phyloP scores from a whole-genome alignment of 2,888 invertebrate species.

The Geotrupes spiniger region DNA sequence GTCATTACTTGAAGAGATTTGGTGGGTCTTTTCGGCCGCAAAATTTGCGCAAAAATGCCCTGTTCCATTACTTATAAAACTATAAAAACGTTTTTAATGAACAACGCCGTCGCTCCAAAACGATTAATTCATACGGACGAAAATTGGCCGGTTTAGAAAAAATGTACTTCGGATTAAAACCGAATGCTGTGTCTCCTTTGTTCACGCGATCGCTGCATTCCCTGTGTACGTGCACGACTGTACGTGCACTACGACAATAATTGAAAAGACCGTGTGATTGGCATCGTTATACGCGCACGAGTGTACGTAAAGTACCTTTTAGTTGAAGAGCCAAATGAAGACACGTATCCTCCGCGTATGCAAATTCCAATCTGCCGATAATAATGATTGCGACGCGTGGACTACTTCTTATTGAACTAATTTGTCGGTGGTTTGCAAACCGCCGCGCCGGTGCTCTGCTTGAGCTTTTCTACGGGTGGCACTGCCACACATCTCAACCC shows the following conservation, averaged over 20 bases:
- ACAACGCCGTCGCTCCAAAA: no score
- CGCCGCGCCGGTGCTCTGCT: constrained; percentile 25
- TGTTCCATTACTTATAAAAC: no score
- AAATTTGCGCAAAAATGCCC: constrained; percentile 5
- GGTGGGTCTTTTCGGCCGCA: neutral
- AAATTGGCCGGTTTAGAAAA: no score
- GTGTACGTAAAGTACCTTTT: constrained; percentile 42
- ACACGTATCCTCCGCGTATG: constrained; percentile 46
- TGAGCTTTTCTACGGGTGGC: constrained; percentile 21
- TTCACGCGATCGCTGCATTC: no score
- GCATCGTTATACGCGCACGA: constrained; percentile 24
- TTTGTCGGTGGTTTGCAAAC: constrained; percentile 46
- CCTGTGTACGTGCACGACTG: neutral
- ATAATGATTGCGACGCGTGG: constrained; percentile 53
- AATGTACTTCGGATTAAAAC: no score
- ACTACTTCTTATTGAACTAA: constrained; percentile 56
- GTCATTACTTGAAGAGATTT: constrained; percentile 19
- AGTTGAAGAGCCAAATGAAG: constrained; percentile 42
- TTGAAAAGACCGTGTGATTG: constrained; percentile 16
- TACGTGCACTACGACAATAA: neutral
- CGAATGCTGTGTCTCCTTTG: no score
- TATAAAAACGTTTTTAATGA: no score
- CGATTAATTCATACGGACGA: no score
- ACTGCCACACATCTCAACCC: constrained; percentile 14
- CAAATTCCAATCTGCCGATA: constrained; percentile 49